Conservation (phyloP, 2,113 vertebrate genomes). For the Pseudolaguvia tuberculata region DNA sequence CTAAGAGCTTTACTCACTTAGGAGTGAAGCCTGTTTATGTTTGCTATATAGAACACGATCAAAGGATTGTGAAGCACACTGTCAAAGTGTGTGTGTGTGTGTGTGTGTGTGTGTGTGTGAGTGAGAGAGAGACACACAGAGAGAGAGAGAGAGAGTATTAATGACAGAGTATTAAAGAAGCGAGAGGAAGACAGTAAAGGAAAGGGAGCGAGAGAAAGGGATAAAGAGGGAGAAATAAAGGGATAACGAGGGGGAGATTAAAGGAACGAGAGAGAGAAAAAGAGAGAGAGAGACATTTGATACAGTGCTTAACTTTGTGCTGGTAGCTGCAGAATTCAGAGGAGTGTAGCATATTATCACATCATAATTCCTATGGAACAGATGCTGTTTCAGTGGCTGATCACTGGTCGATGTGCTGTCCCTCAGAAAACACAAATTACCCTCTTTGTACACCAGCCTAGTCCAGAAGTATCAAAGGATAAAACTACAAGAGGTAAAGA, state of each 20-base stretch:
- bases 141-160: not conserved
- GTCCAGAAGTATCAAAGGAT: not conserved
- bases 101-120: not conserved
- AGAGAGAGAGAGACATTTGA: not conserved
- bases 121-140: not conserved
- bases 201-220: no score
- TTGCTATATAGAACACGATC: not conserved
- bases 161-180: not conserved
- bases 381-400: not conserved
- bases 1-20: no score
- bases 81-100: not conserved
- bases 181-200: not conserved
- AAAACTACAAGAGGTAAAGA: not conserved
- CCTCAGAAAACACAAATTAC: not conserved
- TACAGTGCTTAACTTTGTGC: conserved; percentile 3
- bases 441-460: not conserved
- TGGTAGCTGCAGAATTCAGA: conserved; percentile 9
- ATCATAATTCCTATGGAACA: conserved; percentile 1
- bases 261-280: no score
- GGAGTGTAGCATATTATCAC: not conserved
- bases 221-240: no score
- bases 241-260: no score
- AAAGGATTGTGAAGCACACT: not conserved
- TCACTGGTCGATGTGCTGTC: not conserved
- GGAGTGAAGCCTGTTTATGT: not conserved